phyloP scores from a whole-genome alignment of 2,113 vertebrate genomes.

The Psephotus haematonotus region DNA sequence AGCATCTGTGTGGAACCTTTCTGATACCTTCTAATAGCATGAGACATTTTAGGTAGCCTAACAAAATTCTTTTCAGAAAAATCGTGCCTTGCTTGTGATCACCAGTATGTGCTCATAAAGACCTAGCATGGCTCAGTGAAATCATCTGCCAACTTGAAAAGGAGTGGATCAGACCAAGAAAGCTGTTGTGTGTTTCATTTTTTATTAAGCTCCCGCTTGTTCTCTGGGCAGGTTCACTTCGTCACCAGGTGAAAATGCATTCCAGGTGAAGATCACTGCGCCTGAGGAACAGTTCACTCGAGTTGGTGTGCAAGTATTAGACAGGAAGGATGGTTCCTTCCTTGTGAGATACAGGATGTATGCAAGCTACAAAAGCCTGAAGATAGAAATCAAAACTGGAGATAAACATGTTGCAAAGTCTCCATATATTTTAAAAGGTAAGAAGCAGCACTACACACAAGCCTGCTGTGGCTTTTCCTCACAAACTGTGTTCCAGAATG shows the following conservation, averaged over 20 bases:
- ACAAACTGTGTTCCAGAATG: neutral
- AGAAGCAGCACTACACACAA: neutral
- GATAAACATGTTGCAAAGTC: conserved; percentile 85
- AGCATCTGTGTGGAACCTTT: neutral
- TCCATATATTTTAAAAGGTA: conserved; percentile 92
- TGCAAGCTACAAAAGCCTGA: conserved; percentile 88
- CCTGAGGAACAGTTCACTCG: conserved; percentile 88
- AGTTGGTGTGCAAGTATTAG: conserved; percentile 92
- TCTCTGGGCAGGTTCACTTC: conserved; percentile 81
- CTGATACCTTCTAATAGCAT: neutral
- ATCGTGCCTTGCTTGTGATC: neutral
- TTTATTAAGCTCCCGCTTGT: neutral
- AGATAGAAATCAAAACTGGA: conserved; percentile 82
- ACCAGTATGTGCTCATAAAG: neutral
- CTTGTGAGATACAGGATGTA: conserved; percentile 97
- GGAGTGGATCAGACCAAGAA: neutral
- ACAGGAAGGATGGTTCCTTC: conserved; percentile 94
- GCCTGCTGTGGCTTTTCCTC: neutral
- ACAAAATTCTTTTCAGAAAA: neutral
- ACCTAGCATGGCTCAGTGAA: neutral
- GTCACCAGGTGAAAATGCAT: conserved; percentile 89
- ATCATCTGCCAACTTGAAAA: neutral
- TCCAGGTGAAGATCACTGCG: conserved; percentile 89
- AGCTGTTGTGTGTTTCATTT: neutral
- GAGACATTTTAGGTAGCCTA: neutral